Conservation (phyloP, 2,113 vertebrate species). For the Ailurus styani region DNA sequence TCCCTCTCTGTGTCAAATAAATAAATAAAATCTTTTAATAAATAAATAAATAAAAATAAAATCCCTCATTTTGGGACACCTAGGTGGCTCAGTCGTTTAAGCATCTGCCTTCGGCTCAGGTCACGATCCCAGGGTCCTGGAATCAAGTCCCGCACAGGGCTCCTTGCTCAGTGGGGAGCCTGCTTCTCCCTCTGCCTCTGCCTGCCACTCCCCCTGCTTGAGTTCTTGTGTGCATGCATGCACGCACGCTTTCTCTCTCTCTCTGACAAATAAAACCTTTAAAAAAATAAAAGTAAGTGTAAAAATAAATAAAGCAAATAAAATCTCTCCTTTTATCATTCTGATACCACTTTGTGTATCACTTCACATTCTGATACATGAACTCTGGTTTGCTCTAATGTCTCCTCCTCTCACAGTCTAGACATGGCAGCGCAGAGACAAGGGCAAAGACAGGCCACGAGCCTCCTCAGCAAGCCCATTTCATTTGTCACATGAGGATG, state of each 20-base stretch:
- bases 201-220: no score
- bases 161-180: no score
- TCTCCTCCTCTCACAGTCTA: not conserved
- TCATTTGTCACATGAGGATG: not conserved
- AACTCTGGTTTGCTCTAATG: not conserved
- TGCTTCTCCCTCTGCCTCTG: no score
- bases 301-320: not conserved
- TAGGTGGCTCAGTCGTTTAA: no score
- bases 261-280: not conserved
- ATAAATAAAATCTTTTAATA: not conserved
- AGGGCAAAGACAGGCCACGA: not conserved
- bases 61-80: not conserved
- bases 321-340: not conserved
- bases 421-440: not conserved
- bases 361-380: not conserved
- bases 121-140: no score
- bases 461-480: not conserved
- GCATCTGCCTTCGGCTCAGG: no score
- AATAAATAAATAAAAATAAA: not conserved
- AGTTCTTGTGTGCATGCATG: no score
- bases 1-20: no score
- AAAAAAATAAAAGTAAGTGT: not conserved
- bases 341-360: not conserved
- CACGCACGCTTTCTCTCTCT: no score
- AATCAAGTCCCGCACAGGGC: no score